phyloP scores from a whole-genome alignment of 1,140 invertebrate species.

The Anastatus disparis region DNA sequence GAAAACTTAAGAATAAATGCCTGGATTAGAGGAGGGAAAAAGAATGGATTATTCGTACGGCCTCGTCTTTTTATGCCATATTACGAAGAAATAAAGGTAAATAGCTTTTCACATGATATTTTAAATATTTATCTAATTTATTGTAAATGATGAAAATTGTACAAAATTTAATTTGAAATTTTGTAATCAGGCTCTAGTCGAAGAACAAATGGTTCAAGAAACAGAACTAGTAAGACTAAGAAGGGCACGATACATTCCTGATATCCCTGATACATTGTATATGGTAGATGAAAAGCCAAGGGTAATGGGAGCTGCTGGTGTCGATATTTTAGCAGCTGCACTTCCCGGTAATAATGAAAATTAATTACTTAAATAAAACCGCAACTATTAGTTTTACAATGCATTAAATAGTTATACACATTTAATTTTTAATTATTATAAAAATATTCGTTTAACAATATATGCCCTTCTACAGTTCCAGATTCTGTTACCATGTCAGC shows the following conservation, averaged over 20 bases:
- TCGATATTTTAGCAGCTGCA: conserved; percentile 71
- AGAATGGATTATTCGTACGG: conserved; percentile 84
- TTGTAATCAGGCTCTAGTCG: conserved; percentile 76
- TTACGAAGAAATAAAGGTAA: conserved; percentile 91
- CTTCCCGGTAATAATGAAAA: conserved; percentile 65
- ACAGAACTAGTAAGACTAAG: conserved; percentile 80
- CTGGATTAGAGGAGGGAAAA: conserved; percentile 84
- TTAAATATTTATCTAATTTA: conserved; percentile 21
- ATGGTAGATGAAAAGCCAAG: conserved; percentile 83
- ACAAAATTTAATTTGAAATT: conserved; percentile 5
- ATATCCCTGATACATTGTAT: conserved; percentile 93
- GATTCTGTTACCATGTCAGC: conserved; percentile 79
- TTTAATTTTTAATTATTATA: no score
- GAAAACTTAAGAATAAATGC: conserved; percentile 81
- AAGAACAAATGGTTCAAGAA: conserved; percentile 85
- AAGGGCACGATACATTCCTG: conserved; percentile 74
- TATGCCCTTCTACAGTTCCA: conserved; percentile 69
- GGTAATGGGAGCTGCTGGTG: conserved; percentile 72
- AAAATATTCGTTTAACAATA: background rate
- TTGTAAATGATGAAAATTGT: conserved; percentile 7
- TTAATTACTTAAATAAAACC: background rate
- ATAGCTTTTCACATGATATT: background rate
- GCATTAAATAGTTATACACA: no score
- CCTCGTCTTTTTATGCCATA: conserved; percentile 93
- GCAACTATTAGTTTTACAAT: no score